A percentile compares a stretch with the other conserved stretches of the same genome.
Conservation (phyloP, 2,113 vertebrate genomes). For the Lycaon pictus region DNA sequence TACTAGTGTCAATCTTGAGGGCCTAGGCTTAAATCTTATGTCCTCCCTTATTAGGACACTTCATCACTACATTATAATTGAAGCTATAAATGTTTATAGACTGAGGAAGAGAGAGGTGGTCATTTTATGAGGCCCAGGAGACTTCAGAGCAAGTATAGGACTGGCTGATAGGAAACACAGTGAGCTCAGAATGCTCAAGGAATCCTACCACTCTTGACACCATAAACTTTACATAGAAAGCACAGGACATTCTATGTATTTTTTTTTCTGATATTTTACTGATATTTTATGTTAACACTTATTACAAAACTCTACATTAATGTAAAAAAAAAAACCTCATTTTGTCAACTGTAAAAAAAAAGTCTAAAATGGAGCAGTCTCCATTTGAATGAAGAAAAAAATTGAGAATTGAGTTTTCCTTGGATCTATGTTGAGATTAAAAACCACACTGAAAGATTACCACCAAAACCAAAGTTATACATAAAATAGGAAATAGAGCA, state of each 20-base stretch:
- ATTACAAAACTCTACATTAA: conserved; percentile 41
- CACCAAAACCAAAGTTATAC: neutral
- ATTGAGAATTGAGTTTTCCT: neutral
- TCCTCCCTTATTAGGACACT: neutral
- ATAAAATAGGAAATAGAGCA: neutral
- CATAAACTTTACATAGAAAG: neutral
- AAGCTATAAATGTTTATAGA: neutral
- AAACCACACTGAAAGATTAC: neutral
- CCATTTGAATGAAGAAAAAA: neutral
- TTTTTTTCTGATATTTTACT: neutral
- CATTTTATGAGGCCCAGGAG: neutral
- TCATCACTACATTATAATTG: neutral
- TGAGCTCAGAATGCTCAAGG: neutral
- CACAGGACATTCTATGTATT: neutral
- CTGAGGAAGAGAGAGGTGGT: neutral
- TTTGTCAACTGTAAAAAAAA: neutral
- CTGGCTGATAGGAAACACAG: rapidly evolving
- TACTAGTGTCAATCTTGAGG: neutral
- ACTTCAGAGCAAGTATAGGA: neutral
- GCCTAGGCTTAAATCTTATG: neutral
- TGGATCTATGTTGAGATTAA: neutral
- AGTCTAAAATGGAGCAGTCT: neutral
- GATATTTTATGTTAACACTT: neutral
- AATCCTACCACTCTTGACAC: neutral
- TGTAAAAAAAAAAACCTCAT: neutral